phyloP scores from a whole-genome alignment of 2,113 vertebrate species.

The Gallinago undulata region DNA sequence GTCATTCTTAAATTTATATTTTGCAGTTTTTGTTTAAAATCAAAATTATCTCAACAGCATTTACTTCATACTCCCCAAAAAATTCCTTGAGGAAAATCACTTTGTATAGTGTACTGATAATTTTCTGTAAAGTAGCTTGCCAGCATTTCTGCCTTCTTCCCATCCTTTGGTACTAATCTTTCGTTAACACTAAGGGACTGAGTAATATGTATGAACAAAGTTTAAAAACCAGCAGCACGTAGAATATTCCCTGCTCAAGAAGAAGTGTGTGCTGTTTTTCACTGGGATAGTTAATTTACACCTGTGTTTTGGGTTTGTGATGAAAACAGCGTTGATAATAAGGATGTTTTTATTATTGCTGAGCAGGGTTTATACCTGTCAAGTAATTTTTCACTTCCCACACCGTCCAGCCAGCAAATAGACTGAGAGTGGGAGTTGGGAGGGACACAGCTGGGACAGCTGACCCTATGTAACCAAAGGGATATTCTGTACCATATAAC shows the following conservation, averaged over 20 bases:
- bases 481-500: not conserved
- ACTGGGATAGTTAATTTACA: not conserved
- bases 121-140: not conserved
- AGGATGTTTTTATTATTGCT: not conserved
- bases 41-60: not conserved
- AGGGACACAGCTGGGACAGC: not conserved
- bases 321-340: not conserved
- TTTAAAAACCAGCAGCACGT: not conserved
- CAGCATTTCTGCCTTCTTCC: not conserved
- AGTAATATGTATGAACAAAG: not conserved
- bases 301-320: not conserved
- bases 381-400: not conserved
- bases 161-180: not conserved
- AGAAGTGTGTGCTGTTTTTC: not conserved
- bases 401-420: not conserved
- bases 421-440: not conserved
- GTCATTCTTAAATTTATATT: not conserved
- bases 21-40: not conserved
- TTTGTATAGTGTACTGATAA: not conserved
- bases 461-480: not conserved
- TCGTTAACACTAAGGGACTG: not conserved
- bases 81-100: not conserved
- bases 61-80: not conserved
- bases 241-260: not conserved
- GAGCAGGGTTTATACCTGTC: not conserved